phyloP scores from a whole-genome alignment of 35 echinoderm and acorn worm species.

The Lytechinus variegatus region DNA sequence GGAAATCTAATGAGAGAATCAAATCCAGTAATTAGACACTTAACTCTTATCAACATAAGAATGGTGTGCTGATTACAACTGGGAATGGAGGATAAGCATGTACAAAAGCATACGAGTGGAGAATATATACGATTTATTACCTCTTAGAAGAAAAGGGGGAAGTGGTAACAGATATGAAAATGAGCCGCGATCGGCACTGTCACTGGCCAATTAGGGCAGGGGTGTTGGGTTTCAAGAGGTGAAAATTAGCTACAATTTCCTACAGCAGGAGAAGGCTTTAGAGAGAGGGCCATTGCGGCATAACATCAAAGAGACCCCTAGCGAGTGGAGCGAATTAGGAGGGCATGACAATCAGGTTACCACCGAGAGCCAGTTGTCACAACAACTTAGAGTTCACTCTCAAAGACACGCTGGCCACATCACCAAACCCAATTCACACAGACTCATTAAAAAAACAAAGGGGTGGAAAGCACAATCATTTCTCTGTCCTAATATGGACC shows the following conservation, averaged over 20 bases:
- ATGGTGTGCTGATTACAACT: not conserved
- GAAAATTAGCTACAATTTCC: constrained; percentile 53
- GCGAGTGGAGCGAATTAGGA: constrained; percentile 39
- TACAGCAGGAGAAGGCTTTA: not conserved
- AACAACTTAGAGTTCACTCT: constrained; percentile 40
- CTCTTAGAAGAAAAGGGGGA: not conserved
- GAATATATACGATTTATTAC: not conserved
- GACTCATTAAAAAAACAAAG: not conserved
- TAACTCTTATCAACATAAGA: not conserved
- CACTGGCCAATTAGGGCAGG: constrained; percentile 42
- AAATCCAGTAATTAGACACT: not conserved
- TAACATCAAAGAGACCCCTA: constrained; percentile 42
- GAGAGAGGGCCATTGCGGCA: not conserved
- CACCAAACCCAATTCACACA: not conserved
- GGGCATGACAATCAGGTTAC: constrained; percentile 26
- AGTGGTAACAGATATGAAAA: not conserved
- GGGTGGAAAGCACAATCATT: not conserved
- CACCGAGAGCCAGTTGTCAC: constrained; percentile 48
- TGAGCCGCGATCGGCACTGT: not conserved
- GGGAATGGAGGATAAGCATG: not conserved
- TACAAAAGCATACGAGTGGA: not conserved
- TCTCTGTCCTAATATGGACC: not conserved
- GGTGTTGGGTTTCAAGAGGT: constrained; percentile 49
- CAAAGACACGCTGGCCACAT: constrained; percentile 15
- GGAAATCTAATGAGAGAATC: not conserved